Conservation (phyloP, 2,888 invertebrate species). For the Luperina testacea region DNA sequence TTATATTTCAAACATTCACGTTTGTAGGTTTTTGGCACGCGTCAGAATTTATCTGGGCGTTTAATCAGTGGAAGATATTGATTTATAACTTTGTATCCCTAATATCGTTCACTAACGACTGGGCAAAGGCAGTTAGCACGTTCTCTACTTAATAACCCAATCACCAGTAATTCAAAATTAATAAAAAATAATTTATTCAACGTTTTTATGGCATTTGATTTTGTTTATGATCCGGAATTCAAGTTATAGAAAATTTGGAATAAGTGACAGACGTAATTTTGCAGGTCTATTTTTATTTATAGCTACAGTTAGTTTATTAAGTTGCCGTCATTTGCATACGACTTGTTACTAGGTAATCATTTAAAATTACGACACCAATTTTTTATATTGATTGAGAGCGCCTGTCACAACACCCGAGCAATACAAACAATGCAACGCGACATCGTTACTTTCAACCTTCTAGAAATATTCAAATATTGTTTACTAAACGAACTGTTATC, state of each 20-base stretch:
- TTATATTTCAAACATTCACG: constrained; percentile 17
- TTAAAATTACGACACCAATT: neutral
- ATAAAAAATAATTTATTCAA: constrained; percentile 25
- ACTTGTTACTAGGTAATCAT: neutral
- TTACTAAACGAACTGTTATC: neutral
- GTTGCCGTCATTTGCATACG: neutral
- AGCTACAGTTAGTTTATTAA: neutral
- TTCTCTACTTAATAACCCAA: constrained; percentile 63
- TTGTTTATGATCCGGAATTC: constrained; percentile 48
- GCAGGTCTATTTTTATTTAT: constrained; percentile 1
- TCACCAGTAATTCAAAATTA: constrained; percentile 50
- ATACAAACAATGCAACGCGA: neutral
- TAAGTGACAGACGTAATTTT: neutral
- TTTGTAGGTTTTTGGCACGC: constrained; percentile 52
- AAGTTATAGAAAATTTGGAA: constrained; percentile 9
- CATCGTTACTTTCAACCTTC: neutral
- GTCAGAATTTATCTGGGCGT: constrained; percentile 37
- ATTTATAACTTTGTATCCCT: constrained; percentile 37
- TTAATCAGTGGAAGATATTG: constrained; percentile 43
- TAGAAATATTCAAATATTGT: neutral
- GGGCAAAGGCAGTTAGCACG: constrained; percentile 47
- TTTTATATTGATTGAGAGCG: constrained; percentile 1
- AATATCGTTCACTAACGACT: constrained; percentile 32
- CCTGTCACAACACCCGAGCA: constrained; percentile 33
- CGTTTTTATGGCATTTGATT: constrained; percentile 62